A percentile compares a stretch with the other conserved stretches of the same genome.
phyloP scores from a whole-genome alignment of 2,797 vertebrate genomes.

The Scarus forsteni region DNA sequence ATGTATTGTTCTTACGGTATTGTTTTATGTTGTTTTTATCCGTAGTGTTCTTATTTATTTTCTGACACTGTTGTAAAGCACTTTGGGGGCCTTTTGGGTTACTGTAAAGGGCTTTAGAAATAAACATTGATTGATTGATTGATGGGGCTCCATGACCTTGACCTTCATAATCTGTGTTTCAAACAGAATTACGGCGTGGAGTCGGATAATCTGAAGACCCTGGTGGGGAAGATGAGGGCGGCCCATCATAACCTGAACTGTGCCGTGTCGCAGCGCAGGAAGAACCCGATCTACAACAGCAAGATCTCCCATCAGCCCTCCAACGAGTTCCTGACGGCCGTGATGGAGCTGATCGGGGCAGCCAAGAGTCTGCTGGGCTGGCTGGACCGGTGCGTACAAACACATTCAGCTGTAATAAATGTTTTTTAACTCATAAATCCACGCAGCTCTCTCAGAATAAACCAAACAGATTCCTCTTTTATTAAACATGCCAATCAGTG shows the following conservation, averaged over 20 bases:
- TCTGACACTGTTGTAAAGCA: too few species aligned
- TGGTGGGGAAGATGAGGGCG: constrained; percentile 89
- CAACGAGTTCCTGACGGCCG: constrained; percentile 93
- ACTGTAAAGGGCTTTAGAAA: too few species aligned
- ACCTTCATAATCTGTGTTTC: neutral
- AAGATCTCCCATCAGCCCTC: constrained; percentile 88
- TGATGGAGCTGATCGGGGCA: constrained; percentile 93
- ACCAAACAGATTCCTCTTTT: neutral
- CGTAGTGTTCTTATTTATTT: too few species aligned
- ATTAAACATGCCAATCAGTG: neutral
- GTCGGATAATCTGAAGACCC: constrained; percentile 92
- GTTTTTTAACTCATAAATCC: neutral
- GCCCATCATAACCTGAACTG: constrained; percentile 89
- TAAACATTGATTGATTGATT: too few species aligned
- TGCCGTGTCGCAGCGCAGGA: constrained; percentile 88
- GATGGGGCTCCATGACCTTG: too few species aligned
- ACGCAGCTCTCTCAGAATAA: too few species aligned
- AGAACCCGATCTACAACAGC: constrained; percentile 86
- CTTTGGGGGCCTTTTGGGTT: too few species aligned
- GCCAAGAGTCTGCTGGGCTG: constrained; percentile 93
- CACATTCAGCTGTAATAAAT: neutral
- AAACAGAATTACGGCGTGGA: constrained; percentile 92
- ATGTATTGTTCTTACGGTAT: too few species aligned
- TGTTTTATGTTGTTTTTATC: too few species aligned
- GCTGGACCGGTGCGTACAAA: constrained; percentile 89